Conservation (phyloP, 2,113 vertebrate genomes). For the Myrmecobius fasciatus region DNA sequence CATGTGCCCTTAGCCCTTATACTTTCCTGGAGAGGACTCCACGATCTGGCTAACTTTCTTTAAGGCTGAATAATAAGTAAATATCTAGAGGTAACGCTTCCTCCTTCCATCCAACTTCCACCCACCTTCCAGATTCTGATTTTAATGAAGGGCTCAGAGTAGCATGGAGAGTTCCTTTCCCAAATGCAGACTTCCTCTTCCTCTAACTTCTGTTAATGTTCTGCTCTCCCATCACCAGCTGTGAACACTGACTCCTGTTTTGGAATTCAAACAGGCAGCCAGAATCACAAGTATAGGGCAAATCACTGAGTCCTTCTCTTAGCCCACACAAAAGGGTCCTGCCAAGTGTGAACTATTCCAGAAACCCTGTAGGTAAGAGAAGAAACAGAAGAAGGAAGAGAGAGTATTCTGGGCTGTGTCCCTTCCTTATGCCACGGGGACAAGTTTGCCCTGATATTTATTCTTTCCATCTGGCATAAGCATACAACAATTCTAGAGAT, state of each 20-base stretch:
- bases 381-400: neutral
- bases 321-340: neutral
- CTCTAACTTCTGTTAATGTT: neutral
- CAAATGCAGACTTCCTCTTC: neutral
- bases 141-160: slow-evolving; percentile 45
- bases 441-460: neutral
- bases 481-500: neutral
- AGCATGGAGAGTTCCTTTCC: slow-evolving; percentile 7
- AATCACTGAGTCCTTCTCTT: neutral
- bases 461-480: neutral
- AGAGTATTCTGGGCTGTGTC: neutral
- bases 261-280: neutral
- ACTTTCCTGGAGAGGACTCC: slow-evolving; percentile 62
- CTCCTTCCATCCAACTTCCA: neutral
- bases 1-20: slow-evolving; percentile 67
- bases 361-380: neutral
- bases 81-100: slow-evolving; percentile 53
- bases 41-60: slow-evolving; percentile 60
- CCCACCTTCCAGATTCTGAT: slow-evolving; percentile 40
- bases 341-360: neutral
- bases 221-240: neutral
- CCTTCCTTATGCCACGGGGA: neutral
- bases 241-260: neutral
- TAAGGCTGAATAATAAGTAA: slow-evolving; percentile 74
- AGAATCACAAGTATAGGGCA: neutral